Evolutionary conservation across 2,888 invertebrate species (phyloP).

Genomic region (Notocelia uddmanniana): DNA sequence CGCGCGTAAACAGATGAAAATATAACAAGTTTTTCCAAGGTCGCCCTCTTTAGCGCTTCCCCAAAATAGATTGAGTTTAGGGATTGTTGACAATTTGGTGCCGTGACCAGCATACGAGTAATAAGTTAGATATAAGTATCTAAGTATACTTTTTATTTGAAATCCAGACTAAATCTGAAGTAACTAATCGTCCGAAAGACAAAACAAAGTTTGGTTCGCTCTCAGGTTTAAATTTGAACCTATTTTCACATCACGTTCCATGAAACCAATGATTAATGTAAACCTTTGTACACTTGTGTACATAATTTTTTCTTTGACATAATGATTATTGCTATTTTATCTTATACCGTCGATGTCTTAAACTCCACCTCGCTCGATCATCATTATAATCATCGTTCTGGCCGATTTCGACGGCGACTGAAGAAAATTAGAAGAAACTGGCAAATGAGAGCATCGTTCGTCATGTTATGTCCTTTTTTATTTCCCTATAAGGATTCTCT

Average conservation of each 20-base stretch:
- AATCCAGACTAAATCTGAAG: neutral
- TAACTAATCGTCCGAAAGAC: neutral
- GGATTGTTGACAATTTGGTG: conserved; percentile 19
- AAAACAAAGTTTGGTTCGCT: neutral
- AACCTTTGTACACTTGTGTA: neutral
- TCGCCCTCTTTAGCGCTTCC: conserved; percentile 26
- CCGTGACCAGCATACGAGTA: too few species aligned
- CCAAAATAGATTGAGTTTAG: conserved; percentile 22
- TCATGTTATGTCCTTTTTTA: neutral
- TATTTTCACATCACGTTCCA: neutral
- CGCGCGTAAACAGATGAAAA: conserved; percentile 30
- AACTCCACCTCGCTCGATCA: neutral
- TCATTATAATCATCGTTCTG: too few species aligned
- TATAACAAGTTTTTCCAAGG: conserved; percentile 40
- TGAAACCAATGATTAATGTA: neutral
- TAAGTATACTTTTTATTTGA: neutral
- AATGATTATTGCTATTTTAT: neutral
- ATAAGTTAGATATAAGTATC: too few species aligned
- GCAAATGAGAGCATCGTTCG: too few species aligned
- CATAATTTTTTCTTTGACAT: neutral
- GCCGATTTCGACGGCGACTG: too few species aligned
- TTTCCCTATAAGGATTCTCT: neutral
- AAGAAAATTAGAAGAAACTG: too few species aligned
- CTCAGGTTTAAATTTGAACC: neutral
- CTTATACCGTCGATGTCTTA: neutral